These are phyloP conservation scores for Ormyrus labotus DNA, from an alignment of 2,888 invertebrate species.

Conservation along the genomic window DNA sequence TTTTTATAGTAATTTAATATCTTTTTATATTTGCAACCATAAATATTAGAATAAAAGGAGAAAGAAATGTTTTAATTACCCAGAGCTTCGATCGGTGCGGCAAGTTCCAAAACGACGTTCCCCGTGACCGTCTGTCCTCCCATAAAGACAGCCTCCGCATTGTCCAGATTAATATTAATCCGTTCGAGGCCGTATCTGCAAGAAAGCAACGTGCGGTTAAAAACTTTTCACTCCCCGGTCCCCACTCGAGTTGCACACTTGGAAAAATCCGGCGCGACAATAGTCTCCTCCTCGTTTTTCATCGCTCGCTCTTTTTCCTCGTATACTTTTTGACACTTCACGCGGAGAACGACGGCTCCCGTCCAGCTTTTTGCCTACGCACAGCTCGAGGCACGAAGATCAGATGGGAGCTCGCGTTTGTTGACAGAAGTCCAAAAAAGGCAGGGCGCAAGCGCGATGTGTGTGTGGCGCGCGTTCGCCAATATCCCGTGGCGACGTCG, in stretches of 20 bases:
- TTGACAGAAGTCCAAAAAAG: constrained; percentile 69
- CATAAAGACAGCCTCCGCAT: constrained; percentile 64
- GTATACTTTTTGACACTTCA: background rate
- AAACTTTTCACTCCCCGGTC: too few relatives aligned
- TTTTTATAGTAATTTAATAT: background rate
- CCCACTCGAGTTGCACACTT: background rate
- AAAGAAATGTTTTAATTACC: constrained; percentile 58
- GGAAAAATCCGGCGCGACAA: constrained; percentile 35
- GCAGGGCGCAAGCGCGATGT: constrained; percentile 57
- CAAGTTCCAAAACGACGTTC: constrained; percentile 61
- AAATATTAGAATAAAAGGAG: background rate
- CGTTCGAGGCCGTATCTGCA: constrained; percentile 63
- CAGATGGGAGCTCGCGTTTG: constrained; percentile 58
- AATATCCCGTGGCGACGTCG: constrained; percentile 67
- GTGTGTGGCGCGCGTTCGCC: constrained; percentile 58
- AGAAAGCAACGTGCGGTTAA: background rate
- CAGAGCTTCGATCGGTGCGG: constrained; percentile 60
- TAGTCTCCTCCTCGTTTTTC: constrained; percentile 20
- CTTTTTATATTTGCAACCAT: background rate
- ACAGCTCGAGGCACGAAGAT: background rate
- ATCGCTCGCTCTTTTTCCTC: background rate
- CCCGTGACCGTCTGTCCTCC: constrained; percentile 65
- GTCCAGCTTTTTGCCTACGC: background rate
- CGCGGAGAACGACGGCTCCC: background rate
- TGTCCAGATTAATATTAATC: constrained; percentile 64